phyloP scores from a whole-genome alignment of 1,140 invertebrate species.

The Drosophila repleta region DNA sequence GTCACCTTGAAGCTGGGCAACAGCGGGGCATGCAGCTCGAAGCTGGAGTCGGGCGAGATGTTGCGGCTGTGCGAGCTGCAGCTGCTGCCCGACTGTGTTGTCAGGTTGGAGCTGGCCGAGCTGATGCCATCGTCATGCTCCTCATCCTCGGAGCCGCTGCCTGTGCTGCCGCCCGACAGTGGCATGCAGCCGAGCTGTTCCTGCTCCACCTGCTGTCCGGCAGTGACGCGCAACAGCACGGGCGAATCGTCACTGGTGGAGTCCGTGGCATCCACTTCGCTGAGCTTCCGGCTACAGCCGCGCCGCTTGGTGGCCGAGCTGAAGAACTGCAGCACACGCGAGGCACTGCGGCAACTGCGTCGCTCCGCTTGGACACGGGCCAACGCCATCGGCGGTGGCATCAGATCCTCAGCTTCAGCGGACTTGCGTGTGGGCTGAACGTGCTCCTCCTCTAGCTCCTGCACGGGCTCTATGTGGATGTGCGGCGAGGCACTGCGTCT shows the following conservation, averaged over 20 bases:
- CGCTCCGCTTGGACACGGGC: constrained; percentile 68
- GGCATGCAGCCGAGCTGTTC: constrained; percentile 60
- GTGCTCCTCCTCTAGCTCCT: constrained; percentile 23
- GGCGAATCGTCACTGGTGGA: constrained; percentile 49
- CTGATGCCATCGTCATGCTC: constrained; percentile 72
- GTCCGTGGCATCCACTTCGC: constrained; percentile 45
- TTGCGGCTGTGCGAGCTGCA: constrained; percentile 61
- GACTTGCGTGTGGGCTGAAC: constrained; percentile 36
- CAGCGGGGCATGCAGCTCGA: constrained; percentile 78
- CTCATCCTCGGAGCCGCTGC: constrained; percentile 53
- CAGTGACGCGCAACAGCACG: constrained; percentile 56
- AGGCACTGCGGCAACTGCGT: constrained; percentile 71
- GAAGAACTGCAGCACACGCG: constrained; percentile 75
- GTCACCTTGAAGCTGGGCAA: constrained; percentile 83
- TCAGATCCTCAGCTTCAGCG: constrained; percentile 69
- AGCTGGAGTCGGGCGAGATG: constrained; percentile 78
- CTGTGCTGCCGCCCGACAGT: constrained; percentile 8
- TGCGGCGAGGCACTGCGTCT: constrained; percentile 75
- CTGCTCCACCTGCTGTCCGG: constrained; percentile 14
- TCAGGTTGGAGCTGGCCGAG: constrained; percentile 71
- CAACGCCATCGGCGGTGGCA: constrained; percentile 64
- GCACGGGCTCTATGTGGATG: constrained; percentile 23
- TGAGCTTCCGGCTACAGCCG: constrained; percentile 59
- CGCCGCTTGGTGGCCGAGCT: constrained; percentile 67
- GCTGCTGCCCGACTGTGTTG: constrained; percentile 47